These are phyloP conservation scores for Drosophila malerkotliana DNA, from an alignment of 1,140 invertebrate species.

Conservation along the genomic window DNA sequence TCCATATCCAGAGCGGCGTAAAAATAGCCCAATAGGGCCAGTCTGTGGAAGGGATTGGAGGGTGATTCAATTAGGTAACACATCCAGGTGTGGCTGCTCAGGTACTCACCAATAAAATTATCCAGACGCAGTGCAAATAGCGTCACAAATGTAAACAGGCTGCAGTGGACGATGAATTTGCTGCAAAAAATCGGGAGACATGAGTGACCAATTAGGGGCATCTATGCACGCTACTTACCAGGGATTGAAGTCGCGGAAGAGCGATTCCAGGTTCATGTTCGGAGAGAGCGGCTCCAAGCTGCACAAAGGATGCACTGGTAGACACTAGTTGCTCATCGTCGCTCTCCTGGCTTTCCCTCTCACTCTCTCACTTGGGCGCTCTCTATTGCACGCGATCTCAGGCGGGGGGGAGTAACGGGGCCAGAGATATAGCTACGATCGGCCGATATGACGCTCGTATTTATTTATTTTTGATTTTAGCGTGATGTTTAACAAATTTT, in stretches of 20 bases:
- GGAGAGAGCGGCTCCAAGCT: conserved; percentile 22
- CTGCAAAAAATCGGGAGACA: conserved; percentile 86
- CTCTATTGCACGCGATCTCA: background rate
- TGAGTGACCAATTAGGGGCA: background rate
- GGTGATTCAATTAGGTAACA: background rate
- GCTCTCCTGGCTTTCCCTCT: conserved; percentile 6
- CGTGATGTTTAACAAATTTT: conserved; percentile 2
- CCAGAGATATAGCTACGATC: background rate
- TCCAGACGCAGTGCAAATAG: conserved; percentile 95
- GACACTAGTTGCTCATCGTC: conserved; percentile 75
- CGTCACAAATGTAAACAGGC: conserved; percentile 95
- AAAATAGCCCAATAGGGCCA: conserved; percentile 98
- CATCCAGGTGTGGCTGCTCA: background rate
- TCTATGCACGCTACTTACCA: conserved; percentile 86
- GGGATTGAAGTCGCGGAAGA: conserved; percentile 96
- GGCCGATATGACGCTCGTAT: background rate
- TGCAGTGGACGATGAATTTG: conserved; percentile 97
- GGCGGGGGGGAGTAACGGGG: background rate
- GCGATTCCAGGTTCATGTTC: conserved; percentile 93
- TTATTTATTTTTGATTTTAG: conserved; percentile 3
- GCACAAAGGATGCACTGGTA: conserved; percentile 21
- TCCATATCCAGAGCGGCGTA: conserved; percentile 98
- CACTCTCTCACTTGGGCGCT: background rate
- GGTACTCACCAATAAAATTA: conserved; percentile 86
- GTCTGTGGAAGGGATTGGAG: conserved; percentile 77